Evolutionary conservation across 2,888 invertebrate genomes (phyloP).

Genomic region (Agriotes lineatus): DNA sequence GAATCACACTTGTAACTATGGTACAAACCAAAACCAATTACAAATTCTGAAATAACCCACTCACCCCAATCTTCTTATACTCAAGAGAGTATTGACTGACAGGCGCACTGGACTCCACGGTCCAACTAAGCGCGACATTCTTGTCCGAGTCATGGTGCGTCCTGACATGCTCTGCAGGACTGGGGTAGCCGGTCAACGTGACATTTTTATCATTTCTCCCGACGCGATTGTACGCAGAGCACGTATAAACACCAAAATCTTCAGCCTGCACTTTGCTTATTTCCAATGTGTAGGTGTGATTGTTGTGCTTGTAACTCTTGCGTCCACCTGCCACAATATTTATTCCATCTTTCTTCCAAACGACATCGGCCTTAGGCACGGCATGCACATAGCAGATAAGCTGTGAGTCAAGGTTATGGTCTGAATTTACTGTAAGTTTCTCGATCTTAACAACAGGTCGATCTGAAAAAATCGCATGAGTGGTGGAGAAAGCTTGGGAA

Average conservation of each 20-base stretch:
- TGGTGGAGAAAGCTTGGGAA: no score
- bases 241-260: constrained; percentile 66
- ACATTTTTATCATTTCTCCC: constrained; percentile 59
- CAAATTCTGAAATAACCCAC: no score
- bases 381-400: constrained; percentile 65
- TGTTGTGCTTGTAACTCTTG: constrained; percentile 50
- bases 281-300: constrained; percentile 57
- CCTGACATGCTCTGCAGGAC: constrained; percentile 44
- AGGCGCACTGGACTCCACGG: constrained; percentile 66
- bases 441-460: constrained; percentile 65
- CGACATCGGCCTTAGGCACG: constrained; percentile 62
- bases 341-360: constrained; percentile 60
- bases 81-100: constrained; percentile 65
- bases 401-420: constrained; percentile 63
- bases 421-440: constrained; percentile 64
- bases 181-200: constrained; percentile 57
- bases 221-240: constrained; percentile 63
- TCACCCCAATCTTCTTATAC: constrained; percentile 66
- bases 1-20: no score
- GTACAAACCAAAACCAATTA: no score
- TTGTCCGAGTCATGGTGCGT: constrained; percentile 42
- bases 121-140: constrained; percentile 64
- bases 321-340: constrained; percentile 52
- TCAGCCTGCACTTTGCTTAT: constrained; percentile 57
- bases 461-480: no score